Conservation (phyloP, 2,797 vertebrate genomes). For the Pantherophis alleghaniensis region DNA sequence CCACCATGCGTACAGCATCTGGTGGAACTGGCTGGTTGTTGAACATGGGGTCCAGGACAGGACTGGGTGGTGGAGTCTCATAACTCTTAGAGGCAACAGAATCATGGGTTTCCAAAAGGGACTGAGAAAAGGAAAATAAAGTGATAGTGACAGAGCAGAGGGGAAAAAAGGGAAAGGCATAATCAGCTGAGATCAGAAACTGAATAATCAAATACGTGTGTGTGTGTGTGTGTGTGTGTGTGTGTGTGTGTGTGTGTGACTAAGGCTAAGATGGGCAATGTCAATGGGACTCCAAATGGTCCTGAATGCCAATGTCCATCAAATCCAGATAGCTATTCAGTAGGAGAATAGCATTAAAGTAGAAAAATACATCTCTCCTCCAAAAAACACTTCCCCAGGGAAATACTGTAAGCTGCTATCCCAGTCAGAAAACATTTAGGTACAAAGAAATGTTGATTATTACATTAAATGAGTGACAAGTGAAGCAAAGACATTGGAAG, state of each 20-base stretch:
- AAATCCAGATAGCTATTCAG: background rate
- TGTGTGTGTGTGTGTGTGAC: background rate
- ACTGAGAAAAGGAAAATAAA: slow-evolving; percentile 67
- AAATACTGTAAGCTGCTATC: background rate
- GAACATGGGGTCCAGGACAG: slow-evolving; percentile 83
- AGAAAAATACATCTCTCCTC: background rate
- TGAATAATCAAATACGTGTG: background rate
- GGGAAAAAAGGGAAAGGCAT: background rate
- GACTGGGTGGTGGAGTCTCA: slow-evolving; percentile 89
- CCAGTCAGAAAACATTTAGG: background rate
- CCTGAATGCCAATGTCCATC: background rate
- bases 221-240: too few species aligned
- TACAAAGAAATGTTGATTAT: background rate
- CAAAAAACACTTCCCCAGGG: background rate
- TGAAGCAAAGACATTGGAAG: background rate
- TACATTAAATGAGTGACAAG: background rate
- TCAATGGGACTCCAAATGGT: background rate
- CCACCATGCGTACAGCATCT: slow-evolving; percentile 94
- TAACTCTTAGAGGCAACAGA: slow-evolving; percentile 95
- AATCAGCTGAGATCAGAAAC: background rate
- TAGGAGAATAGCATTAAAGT: background rate
- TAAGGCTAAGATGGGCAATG: background rate
- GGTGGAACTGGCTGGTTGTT: slow-evolving; percentile 91
- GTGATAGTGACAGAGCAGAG: background rate
- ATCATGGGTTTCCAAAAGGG: slow-evolving; percentile 93